A percentile compares a stretch with the other conserved stretches of the same genome.
Conservation (phyloP, 2,888 invertebrate genomes). For the Mycalesis mineus region DNA sequence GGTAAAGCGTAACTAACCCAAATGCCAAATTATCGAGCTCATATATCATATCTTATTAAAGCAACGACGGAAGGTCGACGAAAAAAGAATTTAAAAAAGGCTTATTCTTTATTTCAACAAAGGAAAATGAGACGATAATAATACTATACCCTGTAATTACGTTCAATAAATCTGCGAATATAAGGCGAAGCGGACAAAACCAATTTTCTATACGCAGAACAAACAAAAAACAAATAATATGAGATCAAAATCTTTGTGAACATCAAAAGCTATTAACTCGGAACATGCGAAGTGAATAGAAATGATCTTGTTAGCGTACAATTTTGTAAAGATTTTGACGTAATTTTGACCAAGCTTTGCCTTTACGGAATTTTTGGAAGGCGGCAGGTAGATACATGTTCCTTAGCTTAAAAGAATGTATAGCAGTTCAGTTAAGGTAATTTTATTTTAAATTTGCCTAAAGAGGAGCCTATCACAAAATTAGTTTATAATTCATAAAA, state of each 20-base stretch:
- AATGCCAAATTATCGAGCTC: conserved; percentile 32
- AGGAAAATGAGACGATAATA: conserved; percentile 35
- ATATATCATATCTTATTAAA: conserved; percentile 36
- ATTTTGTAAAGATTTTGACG: conserved; percentile 25
- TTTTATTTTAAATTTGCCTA: too few species aligned
- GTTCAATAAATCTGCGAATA: conserved; percentile 53
- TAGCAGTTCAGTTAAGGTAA: too few species aligned
- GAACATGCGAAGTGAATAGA: conserved; percentile 38
- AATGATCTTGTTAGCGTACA: conserved; percentile 30
- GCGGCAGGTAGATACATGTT: too few species aligned
- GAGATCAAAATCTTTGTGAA: conserved; percentile 34
- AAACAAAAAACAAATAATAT: conserved; percentile 36
- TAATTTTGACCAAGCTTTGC: conserved; percentile 16
- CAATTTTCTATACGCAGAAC: conserved; percentile 40
- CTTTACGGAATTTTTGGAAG: conserved; percentile 11
- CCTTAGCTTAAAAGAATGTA: too few species aligned
- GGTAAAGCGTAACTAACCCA: conserved; percentile 31
- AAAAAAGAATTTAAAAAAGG: conserved; percentile 31
- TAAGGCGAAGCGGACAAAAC: conserved; percentile 36
- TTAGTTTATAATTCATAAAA: too few species aligned
- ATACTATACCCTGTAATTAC: conserved; percentile 56
- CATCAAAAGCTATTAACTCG: conserved; percentile 33
- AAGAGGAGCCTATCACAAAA: too few species aligned
- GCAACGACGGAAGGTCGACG: conserved; percentile 35
- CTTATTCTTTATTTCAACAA: conserved; percentile 28